These are phyloP conservation scores for Lagorchestes hirsutus DNA, from an alignment of 2,797 vertebrate species.

Conservation along the genomic window DNA sequence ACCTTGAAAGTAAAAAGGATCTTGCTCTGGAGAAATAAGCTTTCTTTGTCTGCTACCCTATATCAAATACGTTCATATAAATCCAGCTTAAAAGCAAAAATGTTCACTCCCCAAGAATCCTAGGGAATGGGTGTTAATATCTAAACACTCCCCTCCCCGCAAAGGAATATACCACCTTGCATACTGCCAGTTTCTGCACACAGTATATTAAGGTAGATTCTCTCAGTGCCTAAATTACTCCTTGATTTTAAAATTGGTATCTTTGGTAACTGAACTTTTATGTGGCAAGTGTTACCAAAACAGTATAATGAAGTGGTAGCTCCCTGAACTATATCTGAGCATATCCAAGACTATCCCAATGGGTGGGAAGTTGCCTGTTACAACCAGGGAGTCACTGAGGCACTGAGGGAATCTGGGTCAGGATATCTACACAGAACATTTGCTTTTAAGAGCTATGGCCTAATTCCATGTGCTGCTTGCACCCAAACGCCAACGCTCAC, in stretches of 20 bases:
- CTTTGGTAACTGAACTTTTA: conserved; percentile 1
- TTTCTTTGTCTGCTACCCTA: neutral
- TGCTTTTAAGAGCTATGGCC: conserved; percentile 44
- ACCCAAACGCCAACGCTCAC: conserved; percentile 88
- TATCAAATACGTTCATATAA: neutral
- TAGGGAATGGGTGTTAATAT: neutral
- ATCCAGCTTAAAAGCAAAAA: neutral
- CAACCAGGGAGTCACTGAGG: neutral
- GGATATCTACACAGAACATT: conserved; percentile 2
- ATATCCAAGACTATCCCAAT: neutral
- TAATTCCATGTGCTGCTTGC: conserved; percentile 54
- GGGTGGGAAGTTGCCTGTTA: neutral
- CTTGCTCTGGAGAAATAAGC: neutral
- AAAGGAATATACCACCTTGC: conserved; percentile 34
- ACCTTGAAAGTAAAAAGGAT: neutral
- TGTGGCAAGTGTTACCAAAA: conserved; percentile 36
- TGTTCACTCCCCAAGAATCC: neutral
- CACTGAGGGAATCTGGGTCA: neutral
- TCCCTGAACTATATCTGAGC: neutral
- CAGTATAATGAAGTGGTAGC: conserved; percentile 25
- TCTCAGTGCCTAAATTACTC: conserved; percentile 19
- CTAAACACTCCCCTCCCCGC: neutral
- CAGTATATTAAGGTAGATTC: conserved; percentile 22
- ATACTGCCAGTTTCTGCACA: conserved; percentile 28
- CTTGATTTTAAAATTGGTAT: conserved; percentile 20